These are phyloP conservation scores for Dolichopus griseipennis DNA, from an alignment of 2,888 invertebrate genomes.

Conservation along the genomic window DNA sequence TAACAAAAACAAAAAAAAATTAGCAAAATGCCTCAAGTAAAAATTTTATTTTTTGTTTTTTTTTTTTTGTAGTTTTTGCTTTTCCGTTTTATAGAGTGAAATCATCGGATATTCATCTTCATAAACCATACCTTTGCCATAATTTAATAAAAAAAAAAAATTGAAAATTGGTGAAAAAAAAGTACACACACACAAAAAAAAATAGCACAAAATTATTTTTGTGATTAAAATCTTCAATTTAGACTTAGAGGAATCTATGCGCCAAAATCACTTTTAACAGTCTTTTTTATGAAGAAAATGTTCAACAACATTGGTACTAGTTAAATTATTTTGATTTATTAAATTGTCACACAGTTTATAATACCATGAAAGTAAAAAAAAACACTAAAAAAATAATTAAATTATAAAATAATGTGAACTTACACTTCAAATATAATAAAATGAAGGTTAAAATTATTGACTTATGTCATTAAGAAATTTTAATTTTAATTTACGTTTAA, in stretches of 20 bases:
- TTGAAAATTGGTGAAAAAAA: not conserved
- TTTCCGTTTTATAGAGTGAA: not conserved
- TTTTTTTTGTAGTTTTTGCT: not conserved
- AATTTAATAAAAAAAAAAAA: not conserved
- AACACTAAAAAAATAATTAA: too few species aligned
- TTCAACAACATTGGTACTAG: too few species aligned
- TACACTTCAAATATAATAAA: too few species aligned
- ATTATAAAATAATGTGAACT: too few species aligned
- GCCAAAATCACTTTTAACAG: not conserved
- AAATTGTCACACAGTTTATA: too few species aligned
- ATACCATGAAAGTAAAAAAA: too few species aligned
- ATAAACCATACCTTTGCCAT: not conserved
- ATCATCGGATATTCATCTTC: conserved; percentile 4
- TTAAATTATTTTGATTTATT: too few species aligned
- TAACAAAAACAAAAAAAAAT: not conserved
- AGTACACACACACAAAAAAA: not conserved
- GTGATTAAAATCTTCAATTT: not conserved
- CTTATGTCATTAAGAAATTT: too few species aligned
- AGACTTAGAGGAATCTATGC: not conserved
- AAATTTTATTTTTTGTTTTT: not conserved
- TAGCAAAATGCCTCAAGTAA: not conserved
- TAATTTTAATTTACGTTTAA: too few species aligned
- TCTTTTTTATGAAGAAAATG: too few species aligned
- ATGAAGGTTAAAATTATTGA: too few species aligned
- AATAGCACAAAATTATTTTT: not conserved